phyloP scores from a whole-genome alignment of 2,888 invertebrate species.

The Aplocera efformata region DNA sequence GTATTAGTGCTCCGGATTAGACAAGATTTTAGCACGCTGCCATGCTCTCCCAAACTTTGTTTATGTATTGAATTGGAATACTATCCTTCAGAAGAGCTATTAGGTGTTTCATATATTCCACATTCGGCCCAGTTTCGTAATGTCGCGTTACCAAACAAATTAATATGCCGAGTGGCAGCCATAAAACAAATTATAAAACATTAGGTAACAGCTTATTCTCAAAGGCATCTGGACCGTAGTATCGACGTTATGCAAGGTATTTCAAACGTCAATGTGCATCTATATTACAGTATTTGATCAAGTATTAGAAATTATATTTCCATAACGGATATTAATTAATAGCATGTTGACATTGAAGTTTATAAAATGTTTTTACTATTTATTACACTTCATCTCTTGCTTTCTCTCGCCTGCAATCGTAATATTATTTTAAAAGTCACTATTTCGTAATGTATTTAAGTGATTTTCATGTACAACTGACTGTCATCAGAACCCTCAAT shows the following conservation, averaged over 20 bases:
- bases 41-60: no score
- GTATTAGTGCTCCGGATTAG: no score
- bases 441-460: no score
- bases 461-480: no score
- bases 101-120: conserved; percentile 24
- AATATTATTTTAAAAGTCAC: no score
- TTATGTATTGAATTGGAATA: conserved; percentile 2
- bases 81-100: conserved; percentile 3
- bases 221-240: conserved; percentile 52
- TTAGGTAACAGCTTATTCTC: conserved; percentile 58
- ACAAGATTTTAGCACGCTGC: no score
- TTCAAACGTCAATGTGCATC: conserved; percentile 32
- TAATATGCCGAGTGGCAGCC: conserved; percentile 43
- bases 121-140: conserved; percentile 37
- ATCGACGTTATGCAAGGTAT: conserved; percentile 46
- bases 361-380: no score
- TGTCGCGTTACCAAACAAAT: conserved; percentile 35
- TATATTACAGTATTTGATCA: conserved; percentile 24
- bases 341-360: no score
- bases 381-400: no score
- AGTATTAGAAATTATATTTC: conserved; percentile 16
- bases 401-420: no score
- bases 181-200: conserved; percentile 47
- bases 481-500: no score
- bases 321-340: conserved; percentile 18